Percentiles rank a stretch among this genome's conserved stretches.
These are phyloP conservation scores for Neoascia interrupta DNA, from an alignment of 2,888 invertebrate species.

Conservation along the genomic window DNA sequence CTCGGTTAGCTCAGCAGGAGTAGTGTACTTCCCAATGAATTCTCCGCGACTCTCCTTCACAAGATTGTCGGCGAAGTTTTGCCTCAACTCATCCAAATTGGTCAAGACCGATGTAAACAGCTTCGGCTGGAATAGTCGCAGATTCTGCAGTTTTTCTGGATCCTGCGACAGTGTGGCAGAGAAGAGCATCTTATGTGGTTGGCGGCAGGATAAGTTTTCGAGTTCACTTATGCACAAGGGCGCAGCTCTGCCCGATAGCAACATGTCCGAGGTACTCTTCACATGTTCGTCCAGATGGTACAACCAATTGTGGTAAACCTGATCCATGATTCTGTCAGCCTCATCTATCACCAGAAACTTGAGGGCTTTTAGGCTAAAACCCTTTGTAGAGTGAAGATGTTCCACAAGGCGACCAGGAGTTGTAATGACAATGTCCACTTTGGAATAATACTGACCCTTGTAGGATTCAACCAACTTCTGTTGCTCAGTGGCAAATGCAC, in stretches of 20 bases:
- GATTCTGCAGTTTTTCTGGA: constrained; percentile 94
- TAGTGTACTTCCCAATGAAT: constrained; percentile 89
- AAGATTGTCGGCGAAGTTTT: constrained; percentile 52
- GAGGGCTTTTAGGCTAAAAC: constrained; percentile 86
- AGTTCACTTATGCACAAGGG: constrained; percentile 76
- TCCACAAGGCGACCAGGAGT: constrained; percentile 96
- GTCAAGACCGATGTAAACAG: constrained; percentile 88
- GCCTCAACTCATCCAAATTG: constrained; percentile 70
- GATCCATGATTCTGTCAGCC: constrained; percentile 96
- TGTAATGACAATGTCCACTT: constrained; percentile 91
- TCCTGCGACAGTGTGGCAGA: constrained; percentile 99
- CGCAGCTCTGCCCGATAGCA: constrained; percentile 80
- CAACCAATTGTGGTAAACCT: constrained; percentile 95
- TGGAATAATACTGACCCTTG: constrained; percentile 77
- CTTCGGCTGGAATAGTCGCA: constrained; percentile 94
- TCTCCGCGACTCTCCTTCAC: constrained; percentile 77
- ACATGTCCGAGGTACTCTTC: constrained; percentile 80
- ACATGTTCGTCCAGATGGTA: constrained; percentile 88
- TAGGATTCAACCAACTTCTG: constrained; percentile 82
- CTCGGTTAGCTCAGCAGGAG: constrained; percentile 88
- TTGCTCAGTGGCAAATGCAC: constrained; percentile 85
- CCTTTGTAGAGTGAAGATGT: constrained; percentile 91
- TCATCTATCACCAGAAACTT: constrained; percentile 96
- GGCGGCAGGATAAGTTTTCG: constrained; percentile 70
- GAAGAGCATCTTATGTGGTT: constrained; percentile 93